phyloP scores from a whole-genome alignment of 2,113 vertebrate genomes.

The Thalassoma bifasciatum region DNA sequence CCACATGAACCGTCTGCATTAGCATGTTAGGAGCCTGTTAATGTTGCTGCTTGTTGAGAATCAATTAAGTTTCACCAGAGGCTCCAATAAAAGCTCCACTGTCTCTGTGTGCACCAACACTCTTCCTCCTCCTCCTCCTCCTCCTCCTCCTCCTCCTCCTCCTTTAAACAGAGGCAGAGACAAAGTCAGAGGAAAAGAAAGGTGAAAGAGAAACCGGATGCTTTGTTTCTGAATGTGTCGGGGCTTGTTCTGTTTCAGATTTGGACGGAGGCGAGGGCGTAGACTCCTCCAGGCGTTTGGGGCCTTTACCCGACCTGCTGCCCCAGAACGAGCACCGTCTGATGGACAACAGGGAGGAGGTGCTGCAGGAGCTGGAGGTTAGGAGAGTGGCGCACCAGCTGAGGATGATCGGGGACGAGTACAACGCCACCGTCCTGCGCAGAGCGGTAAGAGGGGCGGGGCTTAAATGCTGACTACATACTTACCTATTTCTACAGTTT shows the following conservation, averaged over 20 bases:
- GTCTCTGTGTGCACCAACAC: no score
- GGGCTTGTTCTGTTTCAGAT: slow-evolving; percentile 40
- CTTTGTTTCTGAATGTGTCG: not conserved
- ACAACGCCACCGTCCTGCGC: slow-evolving; percentile 70
- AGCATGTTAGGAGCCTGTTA: no score
- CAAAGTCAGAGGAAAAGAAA: not conserved
- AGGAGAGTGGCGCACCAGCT: slow-evolving; percentile 74
- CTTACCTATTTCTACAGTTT: no score
- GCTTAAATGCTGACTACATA: no score
- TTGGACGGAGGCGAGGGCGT: slow-evolving; percentile 34
- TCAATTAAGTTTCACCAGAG: no score
- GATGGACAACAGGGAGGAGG: slow-evolving; percentile 31
- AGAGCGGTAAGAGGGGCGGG: slow-evolving; percentile 71
- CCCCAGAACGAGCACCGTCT: slow-evolving; percentile 59
- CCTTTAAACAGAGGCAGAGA: not conserved
- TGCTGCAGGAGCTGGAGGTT: slow-evolving; percentile 53
- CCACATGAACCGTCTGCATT: no score
- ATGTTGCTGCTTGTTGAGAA: no score
- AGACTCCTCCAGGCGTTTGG: slow-evolving; percentile 13
- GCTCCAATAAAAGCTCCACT: no score
- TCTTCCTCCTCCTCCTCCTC: no score
- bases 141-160: no score
- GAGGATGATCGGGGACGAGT: slow-evolving; percentile 77
- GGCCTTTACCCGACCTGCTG: slow-evolving; percentile 66
- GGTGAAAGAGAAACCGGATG: not conserved